These are phyloP conservation scores for Sebastes diaconus DNA, from an alignment of 2,797 vertebrate genomes.

Conservation along the genomic window DNA sequence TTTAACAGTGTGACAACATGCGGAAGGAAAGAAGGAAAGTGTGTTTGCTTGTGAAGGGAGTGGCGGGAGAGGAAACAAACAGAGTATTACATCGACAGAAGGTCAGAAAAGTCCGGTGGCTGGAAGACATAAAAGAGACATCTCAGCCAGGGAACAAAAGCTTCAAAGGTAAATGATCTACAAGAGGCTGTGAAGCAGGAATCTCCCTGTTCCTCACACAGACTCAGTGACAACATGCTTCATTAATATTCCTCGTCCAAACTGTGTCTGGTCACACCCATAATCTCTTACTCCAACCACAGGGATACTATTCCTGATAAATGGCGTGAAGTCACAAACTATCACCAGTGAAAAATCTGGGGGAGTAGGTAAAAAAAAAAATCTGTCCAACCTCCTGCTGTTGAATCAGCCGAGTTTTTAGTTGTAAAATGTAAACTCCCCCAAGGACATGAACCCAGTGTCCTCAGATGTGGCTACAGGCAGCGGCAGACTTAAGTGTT, in stretches of 20 bases:
- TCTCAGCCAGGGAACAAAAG: constrained; percentile 42
- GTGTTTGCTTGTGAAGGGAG: constrained; percentile 9
- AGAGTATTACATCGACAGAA: constrained; percentile 28
- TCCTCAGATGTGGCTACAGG: not conserved
- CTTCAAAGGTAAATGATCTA: constrained; percentile 60
- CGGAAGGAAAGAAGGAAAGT: not conserved
- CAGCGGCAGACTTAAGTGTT: fast-evolving
- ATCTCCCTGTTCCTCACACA: constrained; percentile 16
- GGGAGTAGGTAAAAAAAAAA: not conserved
- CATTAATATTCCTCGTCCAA: constrained; percentile 24
- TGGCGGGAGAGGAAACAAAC: constrained; percentile 38
- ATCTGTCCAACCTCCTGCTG: not conserved
- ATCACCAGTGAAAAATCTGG: not conserved
- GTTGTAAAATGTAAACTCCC: not conserved
- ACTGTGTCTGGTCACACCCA: constrained; percentile 23
- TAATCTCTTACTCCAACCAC: not conserved
- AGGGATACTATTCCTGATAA: constrained; percentile 28
- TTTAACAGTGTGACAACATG: not conserved
- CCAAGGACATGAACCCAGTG: not conserved
- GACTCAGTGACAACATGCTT: constrained; percentile 3
- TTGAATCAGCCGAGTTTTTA: not conserved
- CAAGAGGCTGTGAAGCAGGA: constrained; percentile 18
- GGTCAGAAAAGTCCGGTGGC: constrained; percentile 19
- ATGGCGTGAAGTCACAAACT: not conserved
- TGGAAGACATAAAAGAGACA: constrained; percentile 26